Percentiles rank a stretch among this genome's conserved stretches.
phyloP scores from a whole-genome alignment of 1,140 invertebrate species.

The Macrobrachium rosenbergii region DNA sequence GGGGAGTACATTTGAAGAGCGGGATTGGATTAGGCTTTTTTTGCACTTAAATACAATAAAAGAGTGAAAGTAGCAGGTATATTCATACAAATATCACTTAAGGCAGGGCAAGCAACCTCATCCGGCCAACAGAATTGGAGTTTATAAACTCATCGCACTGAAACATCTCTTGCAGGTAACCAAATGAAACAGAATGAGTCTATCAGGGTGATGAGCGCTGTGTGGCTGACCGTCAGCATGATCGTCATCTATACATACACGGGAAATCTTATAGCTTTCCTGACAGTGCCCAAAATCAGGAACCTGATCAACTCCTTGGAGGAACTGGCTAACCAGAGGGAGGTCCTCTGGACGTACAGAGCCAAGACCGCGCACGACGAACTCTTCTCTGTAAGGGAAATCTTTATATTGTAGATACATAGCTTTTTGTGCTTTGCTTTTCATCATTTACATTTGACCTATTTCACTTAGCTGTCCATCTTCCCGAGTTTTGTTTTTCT shows the following conservation, averaged over 20 bases:
- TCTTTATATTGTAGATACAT: neutral
- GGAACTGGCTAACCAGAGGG: conserved; percentile 60
- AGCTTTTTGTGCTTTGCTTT: neutral
- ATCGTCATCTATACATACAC: conserved; percentile 68
- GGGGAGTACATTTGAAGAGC: too few species aligned
- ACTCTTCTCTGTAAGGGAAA: conserved; percentile 66
- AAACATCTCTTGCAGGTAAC: conserved; percentile 30
- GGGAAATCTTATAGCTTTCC: conserved; percentile 67
- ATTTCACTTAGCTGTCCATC: neutral
- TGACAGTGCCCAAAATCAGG: conserved; percentile 66
- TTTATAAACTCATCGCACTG: neutral
- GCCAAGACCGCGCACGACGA: conserved; percentile 62
- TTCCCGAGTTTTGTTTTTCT: neutral
- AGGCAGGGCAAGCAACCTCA: too few species aligned
- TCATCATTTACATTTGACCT: too few species aligned
- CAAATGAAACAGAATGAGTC: conserved; percentile 64
- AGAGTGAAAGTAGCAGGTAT: neutral
- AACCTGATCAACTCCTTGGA: conserved; percentile 66
- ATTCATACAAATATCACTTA: neutral
- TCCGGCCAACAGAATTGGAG: too few species aligned
- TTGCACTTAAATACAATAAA: neutral
- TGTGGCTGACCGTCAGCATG: conserved; percentile 68
- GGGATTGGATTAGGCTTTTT: too few species aligned
- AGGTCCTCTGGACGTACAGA: conserved; percentile 66
- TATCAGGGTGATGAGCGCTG: conserved; percentile 67